Percentiles rank a stretch among this genome's conserved stretches.
Evolutionary conservation across 1,140 invertebrate genomes (phyloP).

Genomic region (Copidosoma floridanum): DNA sequence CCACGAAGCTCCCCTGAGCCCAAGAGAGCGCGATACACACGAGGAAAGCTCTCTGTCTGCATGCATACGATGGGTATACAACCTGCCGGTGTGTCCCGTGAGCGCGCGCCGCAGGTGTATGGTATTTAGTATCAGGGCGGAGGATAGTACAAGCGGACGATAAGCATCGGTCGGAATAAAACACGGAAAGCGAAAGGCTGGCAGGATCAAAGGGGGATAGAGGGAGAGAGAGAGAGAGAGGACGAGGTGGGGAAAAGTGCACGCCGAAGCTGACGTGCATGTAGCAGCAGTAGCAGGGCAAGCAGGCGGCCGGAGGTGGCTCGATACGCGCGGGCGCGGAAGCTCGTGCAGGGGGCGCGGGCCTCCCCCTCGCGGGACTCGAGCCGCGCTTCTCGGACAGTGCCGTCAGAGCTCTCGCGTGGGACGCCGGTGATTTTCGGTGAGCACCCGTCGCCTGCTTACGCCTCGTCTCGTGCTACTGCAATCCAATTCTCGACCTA

Average conservation of each 20-base stretch:
- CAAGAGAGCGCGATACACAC: no score
- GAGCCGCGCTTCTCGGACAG: conserved; percentile 38
- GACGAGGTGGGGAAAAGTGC: neutral
- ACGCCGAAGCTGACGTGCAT: no score
- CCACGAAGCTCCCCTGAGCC: no score
- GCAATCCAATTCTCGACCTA: conserved; percentile 11
- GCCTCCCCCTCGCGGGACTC: neutral
- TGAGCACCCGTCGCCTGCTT: conserved; percentile 17
- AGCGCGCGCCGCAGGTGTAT: no score
- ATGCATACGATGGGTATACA: no score
- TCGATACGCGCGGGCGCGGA: conserved; percentile 54
- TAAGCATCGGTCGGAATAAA: neutral
- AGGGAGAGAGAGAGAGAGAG: neutral
- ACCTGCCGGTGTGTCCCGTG: no score
- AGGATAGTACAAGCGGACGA: no score
- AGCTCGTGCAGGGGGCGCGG: neutral
- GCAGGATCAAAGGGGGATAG: neutral
- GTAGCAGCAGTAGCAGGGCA: conserved; percentile 4
- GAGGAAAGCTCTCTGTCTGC: no score
- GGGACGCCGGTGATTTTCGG: conserved; percentile 50
- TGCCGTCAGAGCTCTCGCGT: conserved; percentile 54
- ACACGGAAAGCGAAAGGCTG: neutral
- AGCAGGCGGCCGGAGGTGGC: conserved; percentile 35
- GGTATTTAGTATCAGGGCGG: no score
- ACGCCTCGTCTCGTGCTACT: conserved; percentile 8